A percentile compares a stretch with the other conserved stretches of the same genome.
phyloP scores from a whole-genome alignment of 2,113 vertebrate genomes.

The Eupsittula cactorum region DNA sequence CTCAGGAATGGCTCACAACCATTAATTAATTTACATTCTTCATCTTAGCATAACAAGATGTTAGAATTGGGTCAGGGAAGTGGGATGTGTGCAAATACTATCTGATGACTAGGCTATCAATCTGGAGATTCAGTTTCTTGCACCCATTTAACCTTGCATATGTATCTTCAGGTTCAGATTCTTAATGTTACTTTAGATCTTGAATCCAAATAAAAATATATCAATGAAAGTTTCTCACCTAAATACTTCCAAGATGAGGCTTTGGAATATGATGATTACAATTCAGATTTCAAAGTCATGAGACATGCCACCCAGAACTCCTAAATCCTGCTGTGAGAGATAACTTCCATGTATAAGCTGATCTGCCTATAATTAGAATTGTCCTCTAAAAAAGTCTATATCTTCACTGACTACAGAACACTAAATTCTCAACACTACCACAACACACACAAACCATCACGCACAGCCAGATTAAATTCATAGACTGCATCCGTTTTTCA shows the following conservation, averaged over 20 bases:
- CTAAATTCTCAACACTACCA: not conserved
- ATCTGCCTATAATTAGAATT: no score
- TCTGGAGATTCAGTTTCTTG: not conserved
- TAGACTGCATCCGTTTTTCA: not conserved
- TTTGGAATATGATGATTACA: not conserved
- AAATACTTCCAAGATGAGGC: not conserved
- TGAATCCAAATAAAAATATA: not conserved
- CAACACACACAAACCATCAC: not conserved
- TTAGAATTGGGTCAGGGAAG: not conserved
- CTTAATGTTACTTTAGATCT: not conserved
- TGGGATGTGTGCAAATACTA: not conserved
- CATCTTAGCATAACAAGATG: not conserved
- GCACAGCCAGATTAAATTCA: not conserved
- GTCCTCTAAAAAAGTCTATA: accelerated
- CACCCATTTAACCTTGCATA: not conserved
- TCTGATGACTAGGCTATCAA: not conserved
- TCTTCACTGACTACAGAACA: not conserved
- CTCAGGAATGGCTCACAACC: not conserved
- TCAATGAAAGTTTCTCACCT: not conserved
- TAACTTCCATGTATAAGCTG: accelerated
- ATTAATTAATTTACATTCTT: not conserved
- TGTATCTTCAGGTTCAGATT: not conserved
- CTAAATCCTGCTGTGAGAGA: not conserved
- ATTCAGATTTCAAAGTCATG: not conserved
- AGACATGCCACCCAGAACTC: not conserved